These are phyloP conservation scores for Palythoa grandis DNA, from an alignment of 92 coral and sea anemone genomes.

Conservation along the genomic window DNA sequence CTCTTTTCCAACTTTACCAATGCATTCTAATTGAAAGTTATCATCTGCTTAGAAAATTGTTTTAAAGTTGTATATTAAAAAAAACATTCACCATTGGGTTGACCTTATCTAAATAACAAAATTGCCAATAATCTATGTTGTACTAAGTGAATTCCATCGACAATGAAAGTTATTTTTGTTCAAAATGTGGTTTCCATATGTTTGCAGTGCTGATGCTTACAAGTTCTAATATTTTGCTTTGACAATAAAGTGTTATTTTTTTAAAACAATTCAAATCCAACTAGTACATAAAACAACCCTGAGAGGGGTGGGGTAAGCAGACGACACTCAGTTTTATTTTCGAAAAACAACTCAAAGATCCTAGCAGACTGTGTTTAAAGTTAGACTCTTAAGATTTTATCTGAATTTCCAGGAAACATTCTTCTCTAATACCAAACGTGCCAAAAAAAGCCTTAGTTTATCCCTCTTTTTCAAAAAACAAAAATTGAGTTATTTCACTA, in stretches of 20 bases:
- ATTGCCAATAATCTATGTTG: not conserved
- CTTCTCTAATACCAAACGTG: not conserved
- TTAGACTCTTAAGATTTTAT: too few relatives aligned
- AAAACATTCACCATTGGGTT: not conserved
- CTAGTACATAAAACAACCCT: not conserved
- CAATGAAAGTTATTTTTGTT: not conserved
- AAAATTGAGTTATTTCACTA: not conserved
- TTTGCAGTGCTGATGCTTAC: not conserved
- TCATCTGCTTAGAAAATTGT: not conserved
- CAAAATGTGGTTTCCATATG: conserved; percentile 29
- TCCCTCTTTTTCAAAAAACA: not conserved
- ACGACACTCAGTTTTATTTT: too few relatives aligned
- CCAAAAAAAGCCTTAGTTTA: not conserved
- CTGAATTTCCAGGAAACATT: too few relatives aligned
- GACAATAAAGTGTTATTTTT: not conserved
- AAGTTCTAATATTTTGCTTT: not conserved
- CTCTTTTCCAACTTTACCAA: not conserved
- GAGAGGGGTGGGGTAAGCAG: too few relatives aligned
- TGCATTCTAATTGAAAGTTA: not conserved
- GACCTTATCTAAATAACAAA: not conserved
- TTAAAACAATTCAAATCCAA: not conserved
- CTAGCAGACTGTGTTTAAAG: too few relatives aligned
- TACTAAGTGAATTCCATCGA: conserved; percentile 2
- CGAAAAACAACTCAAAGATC: too few relatives aligned
- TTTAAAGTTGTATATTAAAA: not conserved